Conservation (phyloP, 1,140 invertebrate genomes). For the Frieseomelitta varia region DNA sequence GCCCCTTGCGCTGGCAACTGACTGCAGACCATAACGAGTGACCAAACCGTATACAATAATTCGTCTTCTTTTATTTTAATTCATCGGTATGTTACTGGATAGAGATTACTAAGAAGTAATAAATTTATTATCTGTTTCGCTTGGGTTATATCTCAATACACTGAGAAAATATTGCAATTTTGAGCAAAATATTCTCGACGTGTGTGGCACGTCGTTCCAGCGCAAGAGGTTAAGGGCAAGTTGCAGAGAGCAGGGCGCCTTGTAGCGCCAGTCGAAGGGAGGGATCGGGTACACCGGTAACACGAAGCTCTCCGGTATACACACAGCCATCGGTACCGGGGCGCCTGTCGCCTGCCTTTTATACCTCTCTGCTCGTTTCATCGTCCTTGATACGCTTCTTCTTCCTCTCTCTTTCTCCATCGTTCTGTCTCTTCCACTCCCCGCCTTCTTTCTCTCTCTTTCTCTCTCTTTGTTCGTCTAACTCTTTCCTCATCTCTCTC, state of each 20-base stretch:
- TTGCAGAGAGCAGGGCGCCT: slow-evolving; percentile 31
- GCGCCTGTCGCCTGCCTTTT: slow-evolving; percentile 65
- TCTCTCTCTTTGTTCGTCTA: slow-evolving; percentile 4
- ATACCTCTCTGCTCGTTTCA: slow-evolving; percentile 55
- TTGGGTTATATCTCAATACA: no score
- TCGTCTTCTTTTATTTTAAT: no score
- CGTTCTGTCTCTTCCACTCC: neutral
- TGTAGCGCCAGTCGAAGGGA: slow-evolving; percentile 49
- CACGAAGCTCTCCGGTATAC: slow-evolving; percentile 29
- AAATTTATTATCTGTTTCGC: no score
- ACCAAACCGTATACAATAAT: no score
- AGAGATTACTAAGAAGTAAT: no score
- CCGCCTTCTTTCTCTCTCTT: no score
- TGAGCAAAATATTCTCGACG: no score
- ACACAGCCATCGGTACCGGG: slow-evolving; percentile 29
- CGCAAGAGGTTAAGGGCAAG: slow-evolving; percentile 50
- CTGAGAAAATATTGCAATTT: no score
- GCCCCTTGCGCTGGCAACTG: neutral
- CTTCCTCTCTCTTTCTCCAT: neutral
- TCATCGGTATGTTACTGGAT: no score
- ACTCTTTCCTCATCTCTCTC: neutral
- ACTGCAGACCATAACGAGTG: no score
- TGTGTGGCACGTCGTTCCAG: no score
- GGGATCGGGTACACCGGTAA: slow-evolving; percentile 27
- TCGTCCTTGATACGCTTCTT: slow-evolving; percentile 66